phyloP scores from a whole-genome alignment of 2,797 vertebrate genomes.

The Poecilia picta region DNA sequence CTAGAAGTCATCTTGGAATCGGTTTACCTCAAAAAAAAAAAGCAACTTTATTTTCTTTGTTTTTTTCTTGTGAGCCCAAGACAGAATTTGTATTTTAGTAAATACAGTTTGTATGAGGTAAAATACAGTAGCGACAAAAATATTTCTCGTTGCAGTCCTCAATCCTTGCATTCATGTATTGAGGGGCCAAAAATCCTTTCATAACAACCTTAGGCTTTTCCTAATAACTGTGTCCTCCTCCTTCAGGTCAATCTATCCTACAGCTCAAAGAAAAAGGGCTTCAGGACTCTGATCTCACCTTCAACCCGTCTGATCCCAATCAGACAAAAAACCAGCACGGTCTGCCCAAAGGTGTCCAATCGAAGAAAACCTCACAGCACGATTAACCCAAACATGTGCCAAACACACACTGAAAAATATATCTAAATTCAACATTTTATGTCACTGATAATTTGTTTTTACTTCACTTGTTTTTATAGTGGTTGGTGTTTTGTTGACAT shows the following conservation, averaged over 20 bases:
- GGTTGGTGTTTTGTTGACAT: neutral
- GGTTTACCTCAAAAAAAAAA: neutral
- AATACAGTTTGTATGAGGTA: neutral
- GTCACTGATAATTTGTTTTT: neutral
- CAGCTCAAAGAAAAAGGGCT: neutral
- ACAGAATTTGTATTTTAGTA: neutral
- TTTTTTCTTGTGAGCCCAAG: neutral
- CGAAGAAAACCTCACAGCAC: neutral
- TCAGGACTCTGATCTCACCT: neutral
- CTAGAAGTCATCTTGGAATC: conserved; percentile 9
- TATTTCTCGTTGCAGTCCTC: neutral
- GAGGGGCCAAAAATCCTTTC: neutral
- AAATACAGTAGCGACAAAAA: neutral
- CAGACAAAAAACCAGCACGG: neutral
- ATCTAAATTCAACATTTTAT: neutral
- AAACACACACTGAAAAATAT: neutral
- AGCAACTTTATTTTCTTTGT: neutral
- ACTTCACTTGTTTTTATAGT: neutral
- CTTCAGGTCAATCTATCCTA: neutral
- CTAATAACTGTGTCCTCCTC: neutral
- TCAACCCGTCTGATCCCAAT: neutral
- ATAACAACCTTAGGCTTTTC: neutral
- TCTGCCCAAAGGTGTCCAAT: neutral
- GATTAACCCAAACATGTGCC: neutral
- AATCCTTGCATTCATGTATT: neutral